Percentiles rank a stretch among this genome's conserved stretches.
Conservation (phyloP, 2,113 vertebrate genomes). For the Cathartes aura region DNA sequence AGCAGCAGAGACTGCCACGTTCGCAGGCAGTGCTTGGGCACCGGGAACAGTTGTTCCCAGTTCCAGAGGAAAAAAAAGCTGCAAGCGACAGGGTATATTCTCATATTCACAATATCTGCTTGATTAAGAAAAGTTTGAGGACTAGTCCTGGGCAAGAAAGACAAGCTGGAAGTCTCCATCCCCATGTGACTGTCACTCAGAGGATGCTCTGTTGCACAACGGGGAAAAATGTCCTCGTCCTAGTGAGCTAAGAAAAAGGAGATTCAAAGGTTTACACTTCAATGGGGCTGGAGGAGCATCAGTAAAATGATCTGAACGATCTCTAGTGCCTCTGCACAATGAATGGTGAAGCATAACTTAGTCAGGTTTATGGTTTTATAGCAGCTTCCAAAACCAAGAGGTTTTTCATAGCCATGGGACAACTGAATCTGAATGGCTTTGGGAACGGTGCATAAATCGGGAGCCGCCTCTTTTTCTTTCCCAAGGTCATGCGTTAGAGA, state of each 20-base stretch:
- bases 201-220: neutral
- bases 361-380: neutral
- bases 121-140: neutral
- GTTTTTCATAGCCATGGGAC: neutral
- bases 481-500: neutral
- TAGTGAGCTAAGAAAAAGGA: neutral
- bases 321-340: neutral
- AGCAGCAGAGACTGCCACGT: neutral
- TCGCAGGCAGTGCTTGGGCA: neutral
- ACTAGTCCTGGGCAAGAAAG: neutral
- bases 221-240: neutral
- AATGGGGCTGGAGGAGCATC: neutral
- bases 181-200: neutral
- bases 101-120: neutral
- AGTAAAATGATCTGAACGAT: neutral
- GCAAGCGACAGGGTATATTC: neutral
- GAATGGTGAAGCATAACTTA: accelerated
- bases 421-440: neutral
- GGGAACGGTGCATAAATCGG: neutral
- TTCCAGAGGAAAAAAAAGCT: neutral
- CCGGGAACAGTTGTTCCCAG: neutral
- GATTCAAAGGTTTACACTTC: neutral
- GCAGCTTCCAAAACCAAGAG: neutral
- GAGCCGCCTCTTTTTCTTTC: neutral
- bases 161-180: neutral